Evolutionary conservation across 1,140 invertebrate species (phyloP).

Genomic region (Drosophila nigrodunni): DNA sequence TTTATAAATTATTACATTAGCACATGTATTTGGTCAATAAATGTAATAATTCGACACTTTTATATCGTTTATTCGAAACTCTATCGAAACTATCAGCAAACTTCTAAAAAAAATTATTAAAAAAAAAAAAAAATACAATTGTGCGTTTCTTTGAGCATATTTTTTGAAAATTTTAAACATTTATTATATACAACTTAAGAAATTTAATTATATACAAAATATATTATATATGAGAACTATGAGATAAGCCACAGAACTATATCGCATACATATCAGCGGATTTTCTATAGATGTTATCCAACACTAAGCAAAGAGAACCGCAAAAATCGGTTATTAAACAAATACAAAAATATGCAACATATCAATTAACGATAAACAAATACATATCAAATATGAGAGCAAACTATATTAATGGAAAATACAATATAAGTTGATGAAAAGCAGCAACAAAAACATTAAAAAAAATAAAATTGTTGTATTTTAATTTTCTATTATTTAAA

Average conservation of each 20-base stretch:
- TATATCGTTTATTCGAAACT: constrained; percentile 42
- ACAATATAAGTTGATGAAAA: constrained; percentile 31
- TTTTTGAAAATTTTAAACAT: constrained; percentile 60
- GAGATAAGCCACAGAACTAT: constrained; percentile 66
- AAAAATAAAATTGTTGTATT: constrained; percentile 19
- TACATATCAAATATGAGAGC: constrained; percentile 75
- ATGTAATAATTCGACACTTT: constrained; percentile 35
- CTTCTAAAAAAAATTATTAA: constrained; percentile 32
- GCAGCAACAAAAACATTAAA: constrained; percentile 10
- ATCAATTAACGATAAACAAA: constrained; percentile 62
- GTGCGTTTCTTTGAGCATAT: constrained; percentile 64
- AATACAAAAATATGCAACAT: constrained; percentile 64
- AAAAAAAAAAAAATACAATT: constrained; percentile 38
- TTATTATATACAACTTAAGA: constrained; percentile 51
- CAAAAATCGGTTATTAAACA: constrained; percentile 40
- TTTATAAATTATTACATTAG: constrained; percentile 43
- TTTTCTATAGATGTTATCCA: constrained; percentile 38
- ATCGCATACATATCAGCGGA: constrained; percentile 77
- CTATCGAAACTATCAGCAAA: constrained; percentile 30
- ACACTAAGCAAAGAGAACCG: constrained; percentile 18
- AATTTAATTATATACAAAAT: constrained; percentile 33
- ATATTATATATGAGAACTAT: constrained; percentile 30
- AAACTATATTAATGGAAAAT: constrained; percentile 20
- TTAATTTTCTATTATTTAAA: constrained; percentile 3
- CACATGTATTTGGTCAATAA: constrained; percentile 32